Evolutionary conservation across 2,888 invertebrate species (phyloP).

Genomic region (Blastobasis lacticolella): DNA sequence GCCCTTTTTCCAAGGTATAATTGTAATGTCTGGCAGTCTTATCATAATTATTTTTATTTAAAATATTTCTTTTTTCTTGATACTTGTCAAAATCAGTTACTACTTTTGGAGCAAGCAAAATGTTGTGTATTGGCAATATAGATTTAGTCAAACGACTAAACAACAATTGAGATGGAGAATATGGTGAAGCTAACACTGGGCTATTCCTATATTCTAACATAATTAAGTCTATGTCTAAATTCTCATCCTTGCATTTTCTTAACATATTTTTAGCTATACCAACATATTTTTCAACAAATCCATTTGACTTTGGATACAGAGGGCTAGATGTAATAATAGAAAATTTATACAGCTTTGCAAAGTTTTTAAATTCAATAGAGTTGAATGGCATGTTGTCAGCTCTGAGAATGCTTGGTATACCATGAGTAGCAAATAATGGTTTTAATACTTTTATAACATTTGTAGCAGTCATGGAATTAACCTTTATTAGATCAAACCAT

Average conservation of each 20-base stretch:
- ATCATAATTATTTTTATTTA: too few relatives aligned
- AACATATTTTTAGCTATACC: conserved; percentile 2
- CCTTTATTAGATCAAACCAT: conserved; percentile 4
- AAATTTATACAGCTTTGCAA: conserved; percentile 1
- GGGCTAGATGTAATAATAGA: neutral
- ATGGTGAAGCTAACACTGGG: conserved; percentile 1
- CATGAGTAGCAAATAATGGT: conserved; percentile 4
- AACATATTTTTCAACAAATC: conserved; percentile 1
- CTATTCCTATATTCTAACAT: conserved; percentile 2
- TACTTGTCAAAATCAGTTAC: neutral
- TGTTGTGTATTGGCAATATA: conserved; percentile 1
- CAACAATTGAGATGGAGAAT: conserved; percentile 1
- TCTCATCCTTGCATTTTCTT: neutral
- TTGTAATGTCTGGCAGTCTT: too few relatives aligned
- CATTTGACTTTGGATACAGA: conserved; percentile 2
- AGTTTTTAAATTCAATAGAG: conserved; percentile 1
- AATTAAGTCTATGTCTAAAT: neutral
- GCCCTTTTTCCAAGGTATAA: too few relatives aligned
- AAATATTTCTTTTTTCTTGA: too few relatives aligned
- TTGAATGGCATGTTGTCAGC: conserved; percentile 7
- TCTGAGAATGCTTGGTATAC: conserved; percentile 1
- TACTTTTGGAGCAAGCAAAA: neutral
- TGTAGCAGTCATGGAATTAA: conserved; percentile 2
- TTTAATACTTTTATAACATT: conserved; percentile 6
- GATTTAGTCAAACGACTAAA: conserved; percentile 1